phyloP scores from a whole-genome alignment of 2,888 invertebrate genomes.

The Agonopterix subpropinquella region DNA sequence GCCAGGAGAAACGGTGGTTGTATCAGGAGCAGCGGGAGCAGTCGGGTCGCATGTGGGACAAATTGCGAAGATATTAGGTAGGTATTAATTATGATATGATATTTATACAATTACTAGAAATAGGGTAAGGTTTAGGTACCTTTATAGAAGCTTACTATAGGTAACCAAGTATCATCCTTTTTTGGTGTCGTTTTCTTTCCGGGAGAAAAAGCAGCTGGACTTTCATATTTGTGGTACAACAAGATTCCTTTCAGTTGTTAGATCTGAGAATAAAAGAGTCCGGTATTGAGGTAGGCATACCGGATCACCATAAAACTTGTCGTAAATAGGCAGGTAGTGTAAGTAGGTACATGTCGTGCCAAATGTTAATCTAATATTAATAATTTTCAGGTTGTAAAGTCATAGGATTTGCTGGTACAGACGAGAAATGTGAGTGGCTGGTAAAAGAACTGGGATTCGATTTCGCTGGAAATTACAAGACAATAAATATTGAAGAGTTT shows the following conservation, averaged over 20 bases:
- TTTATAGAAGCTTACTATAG: too few species aligned
- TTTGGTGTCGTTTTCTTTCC: too few species aligned
- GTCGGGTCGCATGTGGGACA: constrained; percentile 85
- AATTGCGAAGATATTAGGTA: constrained; percentile 81
- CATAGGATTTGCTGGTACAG: constrained; percentile 82
- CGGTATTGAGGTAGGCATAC: too few species aligned
- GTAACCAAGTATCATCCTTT: too few species aligned
- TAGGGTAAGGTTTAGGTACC: not conserved
- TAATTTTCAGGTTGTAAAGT: constrained; percentile 74
- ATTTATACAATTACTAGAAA: not conserved
- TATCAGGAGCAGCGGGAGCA: constrained; percentile 83
- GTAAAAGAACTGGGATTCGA: constrained; percentile 80
- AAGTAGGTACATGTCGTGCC: too few species aligned
- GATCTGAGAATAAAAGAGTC: too few species aligned
- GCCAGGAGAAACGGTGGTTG: constrained; percentile 80
- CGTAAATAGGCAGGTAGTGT: too few species aligned
- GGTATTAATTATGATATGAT: not conserved
- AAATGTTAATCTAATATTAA: too few species aligned
- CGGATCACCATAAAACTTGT: too few species aligned
- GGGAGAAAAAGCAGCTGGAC: too few species aligned
- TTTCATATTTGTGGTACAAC: too few species aligned
- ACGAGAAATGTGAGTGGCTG: constrained; percentile 82
- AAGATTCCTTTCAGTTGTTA: too few species aligned
- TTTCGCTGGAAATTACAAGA: constrained; percentile 83
- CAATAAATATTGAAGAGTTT: constrained; percentile 62